Conservation (phyloP, 2,888 invertebrate species). For the Bugulina stolonifera region DNA sequence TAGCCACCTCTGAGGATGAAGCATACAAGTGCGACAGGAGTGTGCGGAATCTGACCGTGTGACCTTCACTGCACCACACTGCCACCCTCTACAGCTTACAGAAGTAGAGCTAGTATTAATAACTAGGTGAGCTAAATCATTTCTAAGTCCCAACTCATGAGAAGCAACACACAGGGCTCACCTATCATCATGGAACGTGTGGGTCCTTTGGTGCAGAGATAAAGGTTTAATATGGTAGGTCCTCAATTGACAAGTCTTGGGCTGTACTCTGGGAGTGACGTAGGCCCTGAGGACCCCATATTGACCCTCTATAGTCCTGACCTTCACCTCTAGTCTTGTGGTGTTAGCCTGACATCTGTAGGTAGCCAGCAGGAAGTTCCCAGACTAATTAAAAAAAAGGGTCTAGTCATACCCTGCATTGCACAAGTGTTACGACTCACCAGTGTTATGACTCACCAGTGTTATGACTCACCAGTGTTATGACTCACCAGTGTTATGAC, state of each 20-base stretch:
- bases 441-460: too few species aligned
- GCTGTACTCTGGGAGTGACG: constrained; percentile 71
- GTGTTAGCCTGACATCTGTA: constrained; percentile 90
- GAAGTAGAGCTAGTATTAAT: too few species aligned
- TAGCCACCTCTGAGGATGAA: too few species aligned
- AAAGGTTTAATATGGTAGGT: constrained; percentile 69
- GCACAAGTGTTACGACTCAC: not conserved
- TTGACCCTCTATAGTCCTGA: constrained; percentile 74
- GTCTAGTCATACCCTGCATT: not conserved
- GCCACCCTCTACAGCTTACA: too few species aligned
- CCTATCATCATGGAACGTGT: constrained; percentile 62
- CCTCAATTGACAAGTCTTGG: constrained; percentile 68
- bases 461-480: too few species aligned
- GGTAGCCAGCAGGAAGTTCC: constrained; percentile 72
- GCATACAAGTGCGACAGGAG: too few species aligned
- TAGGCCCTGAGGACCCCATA: constrained; percentile 69
- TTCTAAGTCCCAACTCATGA: too few species aligned
- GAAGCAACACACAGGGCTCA: too few species aligned
- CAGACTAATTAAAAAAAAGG: constrained; percentile 57
- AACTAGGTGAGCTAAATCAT: too few species aligned
- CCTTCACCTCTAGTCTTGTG: constrained; percentile 76
- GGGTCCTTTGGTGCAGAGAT: constrained; percentile 68
- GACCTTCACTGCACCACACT: too few species aligned
- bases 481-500: too few species aligned
- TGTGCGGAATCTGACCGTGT: too few species aligned